Base-by-base conservation (phyloP, 35 echinoderm and acorn worm genomes). In the Heliocidaris erythrogramma region DNA sequence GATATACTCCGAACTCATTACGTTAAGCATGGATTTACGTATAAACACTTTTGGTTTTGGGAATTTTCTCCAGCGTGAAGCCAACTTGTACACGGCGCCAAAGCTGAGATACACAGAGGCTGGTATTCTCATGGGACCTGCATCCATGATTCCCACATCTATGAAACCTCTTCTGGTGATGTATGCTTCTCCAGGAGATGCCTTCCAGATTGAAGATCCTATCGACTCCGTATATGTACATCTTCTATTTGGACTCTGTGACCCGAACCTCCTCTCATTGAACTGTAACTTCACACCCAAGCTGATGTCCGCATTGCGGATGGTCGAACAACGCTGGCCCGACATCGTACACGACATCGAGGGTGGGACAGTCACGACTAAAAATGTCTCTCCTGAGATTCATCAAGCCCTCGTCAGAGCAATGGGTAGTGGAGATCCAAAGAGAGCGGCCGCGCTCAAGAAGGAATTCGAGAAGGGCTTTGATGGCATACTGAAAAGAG, bases 381-480 rank as follows among this genome's bases (percentile, higher is more conserved):
- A 93, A 11, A 96, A 96, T n/a, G 9, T 96, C 13, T 14, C 12
- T n/a, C 7, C 94, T 17, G 88, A 96, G 7, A 48, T 96, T 47
- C 88, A 90, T 59, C 12, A 35, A 48, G 78, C 60, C 31, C 56
- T 96, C 24, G 59, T 89, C 18, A 94, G 21, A 30, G 31, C 53
- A n/a, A 11, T 96, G 30, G 93, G 93, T 13, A 35, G 42, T 29
- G 95, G 93, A 42, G 94, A 91, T 27, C 95, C 95, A 31, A 85
- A 96, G 21, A 93, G 97, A n/a, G 96, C 95, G 3, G 31, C 48
- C 16, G 93, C 96, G 49, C 88, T 98, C 8, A 52, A 86, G 48
- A 27, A 4, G 47, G 96, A 97, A 94, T 98, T 97, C 88, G 35
- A 93, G n/a, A 96, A 94, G 32, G 97, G 97, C 5, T 98, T 97